These are phyloP conservation scores for Ormyrus thymus DNA, from an alignment of 2,888 invertebrate species.

Conservation along the genomic window DNA sequence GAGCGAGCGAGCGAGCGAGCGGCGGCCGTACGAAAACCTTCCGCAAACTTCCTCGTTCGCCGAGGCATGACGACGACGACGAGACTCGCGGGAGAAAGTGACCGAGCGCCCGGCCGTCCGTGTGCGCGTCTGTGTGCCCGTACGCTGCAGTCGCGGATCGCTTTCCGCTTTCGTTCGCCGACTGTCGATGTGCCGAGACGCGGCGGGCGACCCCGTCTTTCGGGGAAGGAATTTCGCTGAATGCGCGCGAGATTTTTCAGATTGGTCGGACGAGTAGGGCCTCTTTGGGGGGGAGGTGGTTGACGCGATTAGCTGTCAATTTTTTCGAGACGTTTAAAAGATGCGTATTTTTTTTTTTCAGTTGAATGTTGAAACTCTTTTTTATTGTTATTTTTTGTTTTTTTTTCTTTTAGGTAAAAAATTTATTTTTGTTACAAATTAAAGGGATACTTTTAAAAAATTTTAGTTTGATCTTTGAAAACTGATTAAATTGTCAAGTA, in stretches of 20 bases:
- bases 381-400: too few relatives aligned
- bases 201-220: neutral
- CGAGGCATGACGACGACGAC: slow-evolving; percentile 57
- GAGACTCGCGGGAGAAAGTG: slow-evolving; percentile 56
- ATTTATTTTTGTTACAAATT: too few relatives aligned
- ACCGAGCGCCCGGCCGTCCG: slow-evolving; percentile 16
- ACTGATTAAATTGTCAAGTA: too few relatives aligned
- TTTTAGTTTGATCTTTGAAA: too few relatives aligned
- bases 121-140: neutral
- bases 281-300: too few relatives aligned
- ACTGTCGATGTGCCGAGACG: neutral
- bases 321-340: too few relatives aligned
- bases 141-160: slow-evolving; percentile 11
- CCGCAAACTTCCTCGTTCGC: slow-evolving; percentile 60
- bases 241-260: neutral
- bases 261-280: neutral
- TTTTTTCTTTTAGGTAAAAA: too few relatives aligned
- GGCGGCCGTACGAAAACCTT: slow-evolving; percentile 8
- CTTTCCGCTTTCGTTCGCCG: slow-evolving; percentile 53
- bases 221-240: too few relatives aligned
- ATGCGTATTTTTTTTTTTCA: too few relatives aligned
- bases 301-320: too few relatives aligned
- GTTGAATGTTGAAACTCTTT: too few relatives aligned
- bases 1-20: slow-evolving; percentile 7
- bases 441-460: too few relatives aligned